These are phyloP conservation scores for Drosophila suzukii DNA, from an alignment of 1,140 invertebrate genomes.

Conservation along the genomic window DNA sequence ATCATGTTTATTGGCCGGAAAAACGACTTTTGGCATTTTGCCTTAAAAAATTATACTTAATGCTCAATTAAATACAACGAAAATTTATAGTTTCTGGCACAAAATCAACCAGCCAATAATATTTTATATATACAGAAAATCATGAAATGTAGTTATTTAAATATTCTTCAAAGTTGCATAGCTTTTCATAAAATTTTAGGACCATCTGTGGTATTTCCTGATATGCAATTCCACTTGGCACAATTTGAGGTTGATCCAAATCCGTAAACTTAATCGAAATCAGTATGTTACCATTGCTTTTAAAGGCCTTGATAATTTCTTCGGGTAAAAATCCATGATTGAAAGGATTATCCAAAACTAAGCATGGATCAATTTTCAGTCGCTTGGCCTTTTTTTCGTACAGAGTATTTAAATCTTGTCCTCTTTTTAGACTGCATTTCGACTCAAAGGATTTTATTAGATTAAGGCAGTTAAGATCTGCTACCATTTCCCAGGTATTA, in stretches of 20 bases:
- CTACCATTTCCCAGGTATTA: slow-evolving; percentile 40
- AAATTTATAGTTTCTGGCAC: too few relatives aligned
- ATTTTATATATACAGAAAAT: too few relatives aligned
- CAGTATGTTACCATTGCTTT: slow-evolving; percentile 1
- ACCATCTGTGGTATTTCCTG: slow-evolving; percentile 41
- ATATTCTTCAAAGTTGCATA: neutral
- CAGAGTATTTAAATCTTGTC: neutral
- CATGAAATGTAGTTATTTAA: neutral
- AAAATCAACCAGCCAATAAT: too few relatives aligned
- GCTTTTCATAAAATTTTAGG: slow-evolving; percentile 34
- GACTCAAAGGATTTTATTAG: slow-evolving; percentile 23
- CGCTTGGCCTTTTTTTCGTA: slow-evolving; percentile 38
- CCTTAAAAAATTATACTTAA: too few relatives aligned
- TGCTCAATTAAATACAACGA: too few relatives aligned
- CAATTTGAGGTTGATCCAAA: neutral
- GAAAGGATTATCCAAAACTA: slow-evolving; percentile 34
- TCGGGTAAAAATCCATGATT: slow-evolving; percentile 16
- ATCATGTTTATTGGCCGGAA: too few relatives aligned
- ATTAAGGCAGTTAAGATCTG: neutral
- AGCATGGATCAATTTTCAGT: slow-evolving; percentile 29
- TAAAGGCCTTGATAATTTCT: slow-evolving; percentile 5
- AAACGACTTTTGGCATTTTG: too few relatives aligned
- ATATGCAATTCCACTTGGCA: slow-evolving; percentile 27
- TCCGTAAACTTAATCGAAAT: slow-evolving; percentile 36
- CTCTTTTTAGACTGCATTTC: neutral